A percentile compares a stretch with the other conserved stretches of the same genome.
Conservation (phyloP, 2,888 invertebrate genomes). For the Chymomyza amoena region DNA sequence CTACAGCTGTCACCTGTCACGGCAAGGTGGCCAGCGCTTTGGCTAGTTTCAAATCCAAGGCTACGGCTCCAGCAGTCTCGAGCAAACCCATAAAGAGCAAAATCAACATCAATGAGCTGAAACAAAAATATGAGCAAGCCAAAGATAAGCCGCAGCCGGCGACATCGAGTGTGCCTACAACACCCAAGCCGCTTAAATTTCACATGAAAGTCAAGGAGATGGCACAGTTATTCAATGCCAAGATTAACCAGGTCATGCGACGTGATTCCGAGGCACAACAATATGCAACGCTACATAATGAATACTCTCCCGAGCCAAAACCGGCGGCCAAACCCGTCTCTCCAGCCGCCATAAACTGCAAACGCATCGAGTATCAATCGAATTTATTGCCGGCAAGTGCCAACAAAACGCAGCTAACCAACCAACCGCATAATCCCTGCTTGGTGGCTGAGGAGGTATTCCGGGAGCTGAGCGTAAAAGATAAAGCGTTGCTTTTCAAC, state of each 20-base stretch:
- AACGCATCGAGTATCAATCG: background rate
- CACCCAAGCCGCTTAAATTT: conserved; percentile 3
- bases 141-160: background rate
- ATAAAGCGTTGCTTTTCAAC: conserved; percentile 73
- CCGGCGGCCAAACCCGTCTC: background rate
- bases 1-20: conserved; percentile 2
- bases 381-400: conserved; percentile 28
- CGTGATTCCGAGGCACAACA: conserved; percentile 35
- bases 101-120: conserved; percentile 60
- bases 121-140: conserved; percentile 63
- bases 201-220: conserved; percentile 73
- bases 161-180: background rate
- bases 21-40: conserved; percentile 64
- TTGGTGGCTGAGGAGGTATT: conserved; percentile 74
- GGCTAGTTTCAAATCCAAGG: conserved; percentile 53
- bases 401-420: conserved; percentile 3
- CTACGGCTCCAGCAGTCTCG: conserved; percentile 15
- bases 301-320: conserved; percentile 49
- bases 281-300: conserved; percentile 57
- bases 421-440: conserved; percentile 45
- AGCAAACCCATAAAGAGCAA: conserved; percentile 21
- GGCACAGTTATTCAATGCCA: conserved; percentile 73
- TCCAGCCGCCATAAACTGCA: background rate
- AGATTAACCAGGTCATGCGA: conserved; percentile 64
- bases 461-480: conserved; percentile 73